Evolutionary conservation across 2,113 vertebrate species (phyloP).

Genomic region (Mixornis gularis): DNA sequence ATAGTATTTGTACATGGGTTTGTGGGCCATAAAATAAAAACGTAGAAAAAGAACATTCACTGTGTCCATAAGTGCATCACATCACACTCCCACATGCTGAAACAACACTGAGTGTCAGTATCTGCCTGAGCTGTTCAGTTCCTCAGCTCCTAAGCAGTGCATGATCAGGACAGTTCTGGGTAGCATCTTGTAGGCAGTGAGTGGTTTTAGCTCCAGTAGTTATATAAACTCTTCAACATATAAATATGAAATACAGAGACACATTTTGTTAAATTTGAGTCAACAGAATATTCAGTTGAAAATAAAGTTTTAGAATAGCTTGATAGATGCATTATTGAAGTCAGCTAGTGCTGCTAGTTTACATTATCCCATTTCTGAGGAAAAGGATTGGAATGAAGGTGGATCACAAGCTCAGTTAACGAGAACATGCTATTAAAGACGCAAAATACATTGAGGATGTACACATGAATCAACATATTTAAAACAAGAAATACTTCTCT

Average conservation of each 20-base stretch:
- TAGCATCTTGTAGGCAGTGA: not conserved
- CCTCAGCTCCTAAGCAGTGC: not conserved
- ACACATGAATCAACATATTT: not conserved
- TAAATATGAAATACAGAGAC: not conserved
- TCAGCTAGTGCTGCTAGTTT: not conserved
- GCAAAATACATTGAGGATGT: not conserved
- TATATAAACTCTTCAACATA: not conserved
- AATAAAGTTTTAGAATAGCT: not conserved
- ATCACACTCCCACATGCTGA: fast-evolving
- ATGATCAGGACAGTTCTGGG: not conserved
- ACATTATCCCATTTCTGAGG: not conserved
- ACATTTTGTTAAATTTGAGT: not conserved
- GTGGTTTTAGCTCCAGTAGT: not conserved
- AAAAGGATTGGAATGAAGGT: not conserved
- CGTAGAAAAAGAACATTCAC: not conserved
- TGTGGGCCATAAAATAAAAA: not conserved
- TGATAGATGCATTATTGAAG: not conserved
- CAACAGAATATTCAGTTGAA: not conserved
- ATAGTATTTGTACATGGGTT: not conserved
- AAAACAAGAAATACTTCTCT: not conserved
- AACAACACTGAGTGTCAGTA: fast-evolving
- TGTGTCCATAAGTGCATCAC: not conserved
- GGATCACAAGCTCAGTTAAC: not conserved
- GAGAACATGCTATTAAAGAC: not conserved
- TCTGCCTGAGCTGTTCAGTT: not conserved